Evolutionary conservation across 2,888 invertebrate species (phyloP).

Genomic region (Rhopalosiphum nymphaeae): DNA sequence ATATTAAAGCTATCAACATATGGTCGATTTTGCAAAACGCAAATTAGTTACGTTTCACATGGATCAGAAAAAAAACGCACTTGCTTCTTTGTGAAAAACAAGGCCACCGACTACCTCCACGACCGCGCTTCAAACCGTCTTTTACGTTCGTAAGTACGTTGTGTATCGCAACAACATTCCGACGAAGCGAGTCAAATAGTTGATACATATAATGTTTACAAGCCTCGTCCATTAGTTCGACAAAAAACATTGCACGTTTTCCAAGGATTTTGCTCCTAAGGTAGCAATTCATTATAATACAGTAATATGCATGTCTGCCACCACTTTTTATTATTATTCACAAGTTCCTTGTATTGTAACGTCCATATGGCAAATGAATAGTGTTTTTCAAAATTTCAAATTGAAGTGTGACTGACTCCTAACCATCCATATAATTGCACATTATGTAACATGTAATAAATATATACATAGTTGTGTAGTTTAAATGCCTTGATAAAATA

Average conservation of each 20-base stretch:
- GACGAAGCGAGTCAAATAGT: not conserved
- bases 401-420: no score
- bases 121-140: not conserved
- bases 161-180: not conserved
- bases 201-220: not conserved
- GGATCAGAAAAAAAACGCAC: not conserved
- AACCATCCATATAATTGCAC: not conserved
- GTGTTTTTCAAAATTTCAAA: no score
- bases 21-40: not conserved
- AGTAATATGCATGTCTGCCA: not conserved
- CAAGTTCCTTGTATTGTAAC: not conserved
- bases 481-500: not conserved
- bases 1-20: not conserved
- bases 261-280: not conserved
- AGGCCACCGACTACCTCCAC: not conserved
- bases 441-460: not conserved
- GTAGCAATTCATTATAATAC: not conserved
- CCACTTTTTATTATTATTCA: not conserved
- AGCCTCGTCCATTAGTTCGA: not conserved
- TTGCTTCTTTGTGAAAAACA: not conserved
- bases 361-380: not conserved
- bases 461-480: not conserved
- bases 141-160: not conserved
- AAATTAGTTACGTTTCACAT: not conserved
- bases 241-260: not conserved